phyloP scores from a whole-genome alignment of 2,797 vertebrate genomes.

The Masticophis lateralis region DNA sequence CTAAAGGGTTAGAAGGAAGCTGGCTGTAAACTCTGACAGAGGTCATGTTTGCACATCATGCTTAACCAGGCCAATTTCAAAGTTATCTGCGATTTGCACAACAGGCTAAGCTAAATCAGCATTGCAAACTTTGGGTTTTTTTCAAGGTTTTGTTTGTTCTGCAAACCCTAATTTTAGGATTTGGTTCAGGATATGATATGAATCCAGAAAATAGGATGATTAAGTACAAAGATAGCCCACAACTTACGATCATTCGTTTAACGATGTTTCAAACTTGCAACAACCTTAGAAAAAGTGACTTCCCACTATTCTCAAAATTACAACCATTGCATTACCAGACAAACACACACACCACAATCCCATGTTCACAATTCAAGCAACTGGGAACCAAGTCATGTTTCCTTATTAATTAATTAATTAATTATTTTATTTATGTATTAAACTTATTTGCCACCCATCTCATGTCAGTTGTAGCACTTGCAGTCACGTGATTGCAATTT shows the following conservation, averaged over 20 bases:
- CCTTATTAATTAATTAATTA: neutral
- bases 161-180: neutral
- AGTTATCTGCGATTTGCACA: neutral
- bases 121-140: neutral
- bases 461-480: neutral
- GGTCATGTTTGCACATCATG: neutral
- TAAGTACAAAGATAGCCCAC: neutral
- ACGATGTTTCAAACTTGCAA: neutral
- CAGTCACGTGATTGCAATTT: neutral
- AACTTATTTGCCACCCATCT: neutral
- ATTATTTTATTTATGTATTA: neutral
- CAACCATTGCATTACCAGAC: neutral
- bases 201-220: neutral
- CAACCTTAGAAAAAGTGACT: neutral
- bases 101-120: neutral
- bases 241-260: neutral
- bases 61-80: neutral
- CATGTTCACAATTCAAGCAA: neutral
- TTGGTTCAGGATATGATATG: neutral
- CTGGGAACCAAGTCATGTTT: neutral
- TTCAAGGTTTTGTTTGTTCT: neutral
- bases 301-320: neutral
- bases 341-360: neutral
- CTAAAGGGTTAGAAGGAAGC: neutral
- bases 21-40: neutral